Evolutionary conservation across 2,113 vertebrate species (phyloP).

Genomic region (Leucosticte australis): DNA sequence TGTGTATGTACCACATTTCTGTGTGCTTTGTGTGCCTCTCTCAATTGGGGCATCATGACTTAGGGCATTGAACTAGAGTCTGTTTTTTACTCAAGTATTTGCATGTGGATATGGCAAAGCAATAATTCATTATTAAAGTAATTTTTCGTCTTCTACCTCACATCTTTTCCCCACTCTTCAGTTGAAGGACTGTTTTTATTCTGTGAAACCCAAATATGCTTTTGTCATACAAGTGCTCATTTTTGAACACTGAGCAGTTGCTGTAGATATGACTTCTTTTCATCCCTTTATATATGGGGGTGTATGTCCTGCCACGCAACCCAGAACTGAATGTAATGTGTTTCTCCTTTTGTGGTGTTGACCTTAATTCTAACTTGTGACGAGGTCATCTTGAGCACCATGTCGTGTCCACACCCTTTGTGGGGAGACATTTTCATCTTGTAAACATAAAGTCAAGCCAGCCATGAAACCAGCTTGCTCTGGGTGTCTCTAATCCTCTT

Average conservation of each 20-base stretch:
- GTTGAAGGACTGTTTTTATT: neutral
- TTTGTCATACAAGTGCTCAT: neutral
- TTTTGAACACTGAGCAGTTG: neutral
- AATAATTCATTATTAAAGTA: neutral
- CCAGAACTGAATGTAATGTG: neutral
- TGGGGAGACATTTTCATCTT: neutral
- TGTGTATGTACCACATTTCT: neutral
- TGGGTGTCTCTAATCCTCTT: neutral
- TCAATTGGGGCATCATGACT: neutral
- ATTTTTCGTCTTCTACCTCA: neutral
- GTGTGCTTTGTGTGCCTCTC: neutral
- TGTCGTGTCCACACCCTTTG: neutral
- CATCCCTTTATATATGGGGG: neutral
- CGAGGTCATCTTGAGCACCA: fast-evolving
- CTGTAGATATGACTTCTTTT: neutral
- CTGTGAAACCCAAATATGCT: neutral
- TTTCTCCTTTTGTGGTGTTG: neutral
- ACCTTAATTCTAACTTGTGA: neutral
- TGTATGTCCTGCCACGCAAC: neutral
- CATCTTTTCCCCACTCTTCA: neutral
- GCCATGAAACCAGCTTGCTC: neutral
- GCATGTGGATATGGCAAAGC: neutral
- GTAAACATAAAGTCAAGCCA: neutral
- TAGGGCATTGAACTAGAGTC: neutral
- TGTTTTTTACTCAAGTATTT: neutral